Evolutionary conservation across 2,113 vertebrate species (phyloP).

Genomic region (Dicrurus megarhynchus): DNA sequence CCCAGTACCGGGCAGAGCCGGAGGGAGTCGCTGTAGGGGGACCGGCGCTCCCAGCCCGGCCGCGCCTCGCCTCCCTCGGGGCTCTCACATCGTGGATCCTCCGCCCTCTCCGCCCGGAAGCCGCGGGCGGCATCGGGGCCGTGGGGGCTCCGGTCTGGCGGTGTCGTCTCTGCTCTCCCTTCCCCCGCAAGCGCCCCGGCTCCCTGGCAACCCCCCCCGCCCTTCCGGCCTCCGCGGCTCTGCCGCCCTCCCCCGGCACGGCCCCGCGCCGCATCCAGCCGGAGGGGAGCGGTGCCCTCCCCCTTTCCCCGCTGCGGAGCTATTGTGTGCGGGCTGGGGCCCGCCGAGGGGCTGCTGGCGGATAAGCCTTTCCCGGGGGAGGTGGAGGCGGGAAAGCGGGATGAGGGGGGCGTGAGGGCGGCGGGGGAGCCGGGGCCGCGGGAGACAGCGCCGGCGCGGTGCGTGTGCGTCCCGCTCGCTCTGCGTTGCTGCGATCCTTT

Average conservation of each 20-base stretch:
- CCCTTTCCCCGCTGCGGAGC: neutral
- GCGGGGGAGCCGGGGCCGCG: neutral
- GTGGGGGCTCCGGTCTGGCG: neutral
- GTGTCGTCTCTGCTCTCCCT: neutral
- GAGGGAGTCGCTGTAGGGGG: constrained; percentile 47
- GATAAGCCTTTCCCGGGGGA: neutral
- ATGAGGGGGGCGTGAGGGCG: neutral
- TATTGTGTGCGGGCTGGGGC: neutral
- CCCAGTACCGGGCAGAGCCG: constrained; percentile 28
- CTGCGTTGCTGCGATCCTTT: constrained; percentile 43
- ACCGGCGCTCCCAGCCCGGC: neutral
- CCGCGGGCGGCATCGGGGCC: neutral
- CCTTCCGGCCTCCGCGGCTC: neutral
- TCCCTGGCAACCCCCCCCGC: neutral
- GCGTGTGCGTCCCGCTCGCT: neutral
- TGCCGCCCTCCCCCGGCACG: neutral
- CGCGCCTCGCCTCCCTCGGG: neutral
- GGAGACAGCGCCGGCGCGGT: neutral
- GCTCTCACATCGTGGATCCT: neutral
- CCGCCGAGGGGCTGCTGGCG: neutral
- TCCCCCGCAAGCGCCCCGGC: neutral
- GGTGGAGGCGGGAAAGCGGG: neutral
- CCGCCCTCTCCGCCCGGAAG: neutral
- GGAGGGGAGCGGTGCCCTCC: neutral
- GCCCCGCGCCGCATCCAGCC: neutral